Base-by-base conservation (phyloP, 64 coral and sea anemone genomes). In the Orbicella faveolata region DNA sequence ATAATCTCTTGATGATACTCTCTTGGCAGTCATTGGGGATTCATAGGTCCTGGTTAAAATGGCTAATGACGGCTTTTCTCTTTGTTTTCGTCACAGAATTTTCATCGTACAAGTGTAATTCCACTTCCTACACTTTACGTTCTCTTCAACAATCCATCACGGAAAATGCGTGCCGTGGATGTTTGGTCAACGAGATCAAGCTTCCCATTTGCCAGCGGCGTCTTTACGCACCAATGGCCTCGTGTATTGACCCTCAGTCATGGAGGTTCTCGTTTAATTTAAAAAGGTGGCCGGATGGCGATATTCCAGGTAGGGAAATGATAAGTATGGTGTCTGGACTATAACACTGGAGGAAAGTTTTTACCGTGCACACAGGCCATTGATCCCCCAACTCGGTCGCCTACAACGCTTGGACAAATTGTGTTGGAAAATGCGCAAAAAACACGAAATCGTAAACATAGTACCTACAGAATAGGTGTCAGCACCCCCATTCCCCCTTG, bases 151-250 rank as follows among this genome's bases (percentile, higher is more conserved):
- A n/a, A 30, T 6, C 3, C 21, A 15, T 4, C 2, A 6, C 44
- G 52, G 82, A 21, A 72, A 66, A 21, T 12, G n/a, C 23, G 37
- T 85, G 82, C 82, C 17, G 64, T 20, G 33, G 13, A 14, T 85
- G 82, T n/a, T 23, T 48, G 1, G 14, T 35, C 19, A 83, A 35
- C 4, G 82, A 85, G 26, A 52, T 20, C 37, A 33, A 15, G 19
- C 9, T 14, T 26, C 82, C 82, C 23, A 72, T 85, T 6, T 85
- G 82, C 23, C 21, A 52, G 37, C 63, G 82, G 36, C 82, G 23
- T 14, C 65, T 72, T 14, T 85, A 85, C 44, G 44, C 82, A 4
- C 82, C 82, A 30, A 41, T 85, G 23, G 64, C 82, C 39, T 52
- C 82, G 8, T 85, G 82, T 73, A n/a, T 26, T 26, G 67, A 33